phyloP scores from a whole-genome alignment of 92 coral and sea anemone genomes.

The Galaxea fascicularis region DNA sequence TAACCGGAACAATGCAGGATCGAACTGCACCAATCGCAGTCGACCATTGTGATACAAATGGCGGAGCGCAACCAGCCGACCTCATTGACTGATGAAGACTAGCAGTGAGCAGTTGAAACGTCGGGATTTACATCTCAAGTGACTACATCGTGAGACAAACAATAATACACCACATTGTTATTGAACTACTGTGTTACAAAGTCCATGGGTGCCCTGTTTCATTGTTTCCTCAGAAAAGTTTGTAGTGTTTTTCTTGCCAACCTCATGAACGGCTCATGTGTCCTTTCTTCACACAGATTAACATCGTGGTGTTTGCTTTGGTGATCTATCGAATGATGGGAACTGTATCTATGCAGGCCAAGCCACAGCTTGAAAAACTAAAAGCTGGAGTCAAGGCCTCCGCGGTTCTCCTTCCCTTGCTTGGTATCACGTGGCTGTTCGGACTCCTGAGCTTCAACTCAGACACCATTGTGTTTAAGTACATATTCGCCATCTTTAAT shows the following conservation, averaged over 20 bases:
- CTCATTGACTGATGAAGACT: no score
- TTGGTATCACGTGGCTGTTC: conserved; percentile 87
- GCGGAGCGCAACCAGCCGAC: no score
- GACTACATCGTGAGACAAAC: no score
- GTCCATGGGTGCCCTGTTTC: background rate
- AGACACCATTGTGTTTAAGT: conserved; percentile 75
- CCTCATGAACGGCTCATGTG: background rate
- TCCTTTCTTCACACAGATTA: background rate
- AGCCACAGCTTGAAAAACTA: background rate
- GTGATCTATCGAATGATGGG: background rate
- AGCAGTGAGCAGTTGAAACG: no score
- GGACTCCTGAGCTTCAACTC: conserved; percentile 83
- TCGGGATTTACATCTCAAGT: no score
- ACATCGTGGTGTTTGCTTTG: background rate
- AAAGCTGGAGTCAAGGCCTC: conserved; percentile 86
- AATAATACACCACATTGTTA: no score
- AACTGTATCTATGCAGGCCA: background rate
- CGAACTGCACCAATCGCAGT: no score
- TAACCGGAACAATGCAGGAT: no score
- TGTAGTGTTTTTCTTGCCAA: background rate
- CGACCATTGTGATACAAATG: no score
- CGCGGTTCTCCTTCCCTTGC: conserved; percentile 78
- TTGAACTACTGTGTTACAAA: no score
- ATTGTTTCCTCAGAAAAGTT: background rate
- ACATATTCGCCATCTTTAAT: conserved; percentile 68